Evolutionary conservation across 2,888 invertebrate genomes (phyloP).

Genomic region (Syrista parreyssii): DNA sequence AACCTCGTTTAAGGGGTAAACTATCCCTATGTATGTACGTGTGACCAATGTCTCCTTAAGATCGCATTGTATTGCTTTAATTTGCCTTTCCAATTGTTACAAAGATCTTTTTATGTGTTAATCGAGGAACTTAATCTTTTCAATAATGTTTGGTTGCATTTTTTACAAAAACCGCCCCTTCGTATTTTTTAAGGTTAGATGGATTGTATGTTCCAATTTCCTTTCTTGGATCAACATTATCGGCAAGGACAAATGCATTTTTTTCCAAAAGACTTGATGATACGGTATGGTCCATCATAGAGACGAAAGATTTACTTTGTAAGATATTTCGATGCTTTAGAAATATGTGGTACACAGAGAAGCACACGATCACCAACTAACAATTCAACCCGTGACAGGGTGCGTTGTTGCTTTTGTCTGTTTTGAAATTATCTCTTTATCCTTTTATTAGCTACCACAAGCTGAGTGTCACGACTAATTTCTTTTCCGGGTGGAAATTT

Average conservation of each 20-base stretch:
- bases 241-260: conserved; percentile 10
- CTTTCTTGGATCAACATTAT: neutral
- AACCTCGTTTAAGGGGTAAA: too few relatives aligned
- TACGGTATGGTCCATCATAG: conserved; percentile 15
- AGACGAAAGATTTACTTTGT: conserved; percentile 18
- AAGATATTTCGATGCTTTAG: conserved; percentile 1
- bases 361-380: conserved; percentile 12
- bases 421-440: conserved; percentile 5
- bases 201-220: too few relatives aligned
- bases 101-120: too few relatives aligned
- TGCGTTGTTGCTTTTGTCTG: neutral
- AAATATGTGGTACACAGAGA: conserved; percentile 13
- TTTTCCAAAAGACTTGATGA: neutral
- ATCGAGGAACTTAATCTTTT: neutral
- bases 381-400: neutral
- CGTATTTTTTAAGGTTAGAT: neutral
- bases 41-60: too few relatives aligned
- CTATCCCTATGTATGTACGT: too few relatives aligned
- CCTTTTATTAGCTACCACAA: neutral
- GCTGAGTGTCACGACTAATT: neutral
- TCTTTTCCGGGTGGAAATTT: neutral
- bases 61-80: neutral
- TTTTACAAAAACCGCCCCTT: conserved; percentile 9
- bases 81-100: neutral
- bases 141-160: neutral